Percentiles rank a stretch among this genome's conserved stretches.
Conservation (phyloP, 92 coral and sea anemone species). For the Porites rus region DNA sequence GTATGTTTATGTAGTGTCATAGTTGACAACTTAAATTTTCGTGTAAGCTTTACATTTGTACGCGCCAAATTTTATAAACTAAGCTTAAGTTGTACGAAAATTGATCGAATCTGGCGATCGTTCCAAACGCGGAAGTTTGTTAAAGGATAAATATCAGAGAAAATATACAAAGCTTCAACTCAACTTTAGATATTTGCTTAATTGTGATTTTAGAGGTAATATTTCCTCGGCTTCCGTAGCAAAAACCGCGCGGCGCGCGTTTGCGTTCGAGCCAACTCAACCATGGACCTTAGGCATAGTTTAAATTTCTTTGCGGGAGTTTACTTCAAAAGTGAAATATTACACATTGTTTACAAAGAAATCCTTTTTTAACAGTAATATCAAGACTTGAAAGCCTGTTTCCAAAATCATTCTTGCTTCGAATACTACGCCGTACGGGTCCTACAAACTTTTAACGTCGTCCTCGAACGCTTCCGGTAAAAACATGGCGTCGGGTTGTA, state of each 20-base stretch:
- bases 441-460: neutral
- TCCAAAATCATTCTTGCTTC: neutral
- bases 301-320: constrained; percentile 20
- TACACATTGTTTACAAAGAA: neutral
- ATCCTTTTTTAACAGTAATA: neutral
- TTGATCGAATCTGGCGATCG: neutral
- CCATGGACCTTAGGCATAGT: constrained; percentile 21
- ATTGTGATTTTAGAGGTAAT: neutral
- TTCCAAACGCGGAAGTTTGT: neutral
- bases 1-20: neutral
- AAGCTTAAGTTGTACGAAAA: neutral
- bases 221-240: constrained; percentile 5
- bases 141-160: neutral
- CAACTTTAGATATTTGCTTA: neutral
- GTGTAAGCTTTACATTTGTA: neutral
- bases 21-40: neutral
- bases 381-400: neutral
- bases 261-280: constrained; percentile 8
- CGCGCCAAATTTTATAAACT: neutral
- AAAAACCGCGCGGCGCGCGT: constrained; percentile 5
- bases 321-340: neutral
- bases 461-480: constrained; percentile 46
- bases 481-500: constrained; percentile 24
- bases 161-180: constrained; percentile 10
- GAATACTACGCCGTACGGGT: neutral